phyloP scores from a whole-genome alignment of 1,140 invertebrate species.

The Megathymus violae region DNA sequence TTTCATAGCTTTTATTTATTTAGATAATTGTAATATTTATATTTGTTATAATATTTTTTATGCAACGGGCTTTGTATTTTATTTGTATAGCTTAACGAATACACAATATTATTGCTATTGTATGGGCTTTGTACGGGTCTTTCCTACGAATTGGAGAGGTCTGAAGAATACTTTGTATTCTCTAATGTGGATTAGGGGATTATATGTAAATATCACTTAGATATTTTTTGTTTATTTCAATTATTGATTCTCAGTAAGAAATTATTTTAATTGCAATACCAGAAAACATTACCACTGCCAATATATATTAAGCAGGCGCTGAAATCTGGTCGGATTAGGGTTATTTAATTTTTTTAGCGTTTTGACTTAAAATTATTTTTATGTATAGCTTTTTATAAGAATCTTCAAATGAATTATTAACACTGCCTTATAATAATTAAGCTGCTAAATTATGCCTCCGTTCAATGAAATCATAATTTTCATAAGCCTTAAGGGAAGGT shows the following conservation, averaged over 20 bases:
- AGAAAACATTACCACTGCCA: constrained; percentile 5
- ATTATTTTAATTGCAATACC: neutral
- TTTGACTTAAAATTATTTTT: neutral
- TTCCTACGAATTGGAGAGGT: neutral
- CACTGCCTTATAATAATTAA: constrained; percentile 14
- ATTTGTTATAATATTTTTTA: constrained; percentile 26
- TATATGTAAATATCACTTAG: neutral
- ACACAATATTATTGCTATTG: neutral
- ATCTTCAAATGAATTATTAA: neutral
- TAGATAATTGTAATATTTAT: constrained; percentile 40
- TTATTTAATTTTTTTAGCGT: constrained; percentile 3
- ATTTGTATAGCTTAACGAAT: neutral
- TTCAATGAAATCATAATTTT: constrained; percentile 14
- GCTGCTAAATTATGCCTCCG: constrained; percentile 3
- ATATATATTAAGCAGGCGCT: constrained; percentile 9
- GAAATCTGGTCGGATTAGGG: constrained; percentile 7
- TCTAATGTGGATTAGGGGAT: neutral
- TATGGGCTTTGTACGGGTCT: neutral
- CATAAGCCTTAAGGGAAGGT: constrained; percentile 28
- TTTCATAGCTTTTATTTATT: constrained; percentile 70
- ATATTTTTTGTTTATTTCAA: no score
- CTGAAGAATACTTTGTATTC: neutral
- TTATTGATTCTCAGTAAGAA: neutral
- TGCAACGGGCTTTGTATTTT: constrained; percentile 1
- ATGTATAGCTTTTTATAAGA: neutral